Percentiles rank a stretch among this genome's conserved stretches.
Conservation (phyloP, 2,888 invertebrate species). For the Autographa gamma region DNA sequence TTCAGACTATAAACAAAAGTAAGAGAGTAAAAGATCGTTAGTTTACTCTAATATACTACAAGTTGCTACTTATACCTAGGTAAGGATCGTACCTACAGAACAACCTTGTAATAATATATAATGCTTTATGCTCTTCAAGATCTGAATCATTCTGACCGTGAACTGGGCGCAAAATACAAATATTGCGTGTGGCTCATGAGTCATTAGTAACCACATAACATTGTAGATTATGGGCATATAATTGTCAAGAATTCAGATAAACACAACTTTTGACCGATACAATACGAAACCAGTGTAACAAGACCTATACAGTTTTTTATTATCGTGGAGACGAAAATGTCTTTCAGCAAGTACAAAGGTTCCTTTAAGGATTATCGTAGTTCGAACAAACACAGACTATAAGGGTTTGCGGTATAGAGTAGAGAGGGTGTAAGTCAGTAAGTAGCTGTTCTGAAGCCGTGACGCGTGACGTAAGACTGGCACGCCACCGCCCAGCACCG, state of each 20-base stretch:
- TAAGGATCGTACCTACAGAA: slow-evolving; percentile 25
- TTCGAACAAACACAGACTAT: not conserved
- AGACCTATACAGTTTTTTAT: not conserved
- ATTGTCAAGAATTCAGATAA: slow-evolving; percentile 52
- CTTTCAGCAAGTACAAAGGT: not conserved
- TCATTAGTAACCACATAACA: slow-evolving; percentile 53
- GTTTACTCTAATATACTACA: slow-evolving; percentile 8
- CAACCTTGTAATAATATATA: slow-evolving; percentile 45
- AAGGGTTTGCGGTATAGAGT: slow-evolving; percentile 10
- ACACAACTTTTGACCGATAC: slow-evolving; percentile 11
- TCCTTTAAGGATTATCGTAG: not conserved
- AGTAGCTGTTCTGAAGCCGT: slow-evolving; percentile 40
- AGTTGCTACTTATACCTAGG: slow-evolving; percentile 20
- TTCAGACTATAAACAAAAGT: too few species aligned
- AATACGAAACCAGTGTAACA: slow-evolving; percentile 15
- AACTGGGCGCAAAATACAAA: slow-evolving; percentile 43
- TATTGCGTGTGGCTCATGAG: slow-evolving; percentile 52
- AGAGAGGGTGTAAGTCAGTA: slow-evolving; percentile 10
- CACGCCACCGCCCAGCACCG: slow-evolving; percentile 64
- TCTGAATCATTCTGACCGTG: slow-evolving; percentile 54
- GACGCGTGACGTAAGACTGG: slow-evolving; percentile 73
- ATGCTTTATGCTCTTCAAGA: slow-evolving; percentile 35
- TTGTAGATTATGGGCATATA: slow-evolving; percentile 32
- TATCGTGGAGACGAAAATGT: not conserved
- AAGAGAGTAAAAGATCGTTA: too few species aligned